Evolutionary conservation across 2,113 vertebrate species (phyloP).

Genomic region (Podilymbus podiceps): DNA sequence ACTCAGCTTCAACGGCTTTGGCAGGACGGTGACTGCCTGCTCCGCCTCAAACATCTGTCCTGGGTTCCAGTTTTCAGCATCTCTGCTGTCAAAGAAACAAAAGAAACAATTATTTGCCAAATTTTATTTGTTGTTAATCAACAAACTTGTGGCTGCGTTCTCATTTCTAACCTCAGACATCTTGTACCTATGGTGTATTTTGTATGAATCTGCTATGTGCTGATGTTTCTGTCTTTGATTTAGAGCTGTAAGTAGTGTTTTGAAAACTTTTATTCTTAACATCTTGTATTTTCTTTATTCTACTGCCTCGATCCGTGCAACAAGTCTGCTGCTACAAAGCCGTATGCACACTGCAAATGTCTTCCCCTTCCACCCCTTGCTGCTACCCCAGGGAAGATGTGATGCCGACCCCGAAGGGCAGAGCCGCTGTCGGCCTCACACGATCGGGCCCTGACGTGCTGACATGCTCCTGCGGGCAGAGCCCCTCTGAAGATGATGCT

Average conservation of each 20-base stretch:
- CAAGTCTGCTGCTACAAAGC: background rate
- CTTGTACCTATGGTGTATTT: background rate
- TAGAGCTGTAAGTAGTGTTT: background rate
- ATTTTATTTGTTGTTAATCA: background rate
- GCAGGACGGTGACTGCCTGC: background rate
- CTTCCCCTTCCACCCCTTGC: background rate
- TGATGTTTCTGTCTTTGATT: background rate
- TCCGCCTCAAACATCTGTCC: background rate
- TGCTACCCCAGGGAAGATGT: background rate
- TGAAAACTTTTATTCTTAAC: background rate
- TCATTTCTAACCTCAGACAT: background rate
- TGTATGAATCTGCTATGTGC: fast-evolving
- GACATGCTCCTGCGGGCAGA: background rate
- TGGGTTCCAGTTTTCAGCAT: background rate
- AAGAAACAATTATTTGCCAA: background rate
- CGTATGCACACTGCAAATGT: background rate
- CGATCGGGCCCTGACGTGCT: background rate
- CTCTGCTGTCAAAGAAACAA: background rate
- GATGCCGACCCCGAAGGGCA: background rate
- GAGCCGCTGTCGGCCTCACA: background rate
- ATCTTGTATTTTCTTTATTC: background rate
- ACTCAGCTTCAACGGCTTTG: background rate
- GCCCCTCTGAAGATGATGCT: background rate
- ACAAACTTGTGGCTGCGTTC: background rate
- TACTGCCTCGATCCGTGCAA: background rate